phyloP scores from a whole-genome alignment of 2,113 vertebrate genomes.

The Tautogolabrus adspersus region DNA sequence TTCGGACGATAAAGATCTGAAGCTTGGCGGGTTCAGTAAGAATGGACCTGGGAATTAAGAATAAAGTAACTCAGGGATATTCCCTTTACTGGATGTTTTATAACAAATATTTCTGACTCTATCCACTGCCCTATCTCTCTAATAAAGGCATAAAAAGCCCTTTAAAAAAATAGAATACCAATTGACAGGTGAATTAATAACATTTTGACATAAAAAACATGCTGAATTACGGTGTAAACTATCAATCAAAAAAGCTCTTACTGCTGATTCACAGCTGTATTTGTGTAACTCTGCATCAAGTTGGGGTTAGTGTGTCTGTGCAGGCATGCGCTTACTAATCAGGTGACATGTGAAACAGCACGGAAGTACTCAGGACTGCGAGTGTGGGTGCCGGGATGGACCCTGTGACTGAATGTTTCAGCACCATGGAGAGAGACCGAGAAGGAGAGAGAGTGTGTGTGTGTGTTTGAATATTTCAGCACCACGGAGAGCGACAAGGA shows the following conservation, averaged over 20 bases:
- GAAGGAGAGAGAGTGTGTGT: not conserved
- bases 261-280: not conserved
- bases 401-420: conserved; percentile 27
- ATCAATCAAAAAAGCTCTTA: conserved; percentile 20
- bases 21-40: too few species aligned
- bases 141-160: too few species aligned
- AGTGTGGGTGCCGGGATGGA: conserved; percentile 15
- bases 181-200: not conserved
- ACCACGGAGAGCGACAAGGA: conserved; percentile 30
- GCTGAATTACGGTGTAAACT: conserved; percentile 2
- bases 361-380: conserved; percentile 2
- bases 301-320: not conserved
- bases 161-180: too few species aligned
- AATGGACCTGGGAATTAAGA: too few species aligned
- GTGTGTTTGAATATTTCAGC: conserved; percentile 50
- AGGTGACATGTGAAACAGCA: conserved; percentile 9
- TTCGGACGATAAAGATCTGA: too few species aligned
- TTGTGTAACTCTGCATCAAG: not conserved
- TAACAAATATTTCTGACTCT: too few species aligned
- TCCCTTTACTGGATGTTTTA: too few species aligned
- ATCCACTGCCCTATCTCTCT: too few species aligned
- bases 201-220: not conserved
- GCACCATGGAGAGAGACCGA: not conserved
- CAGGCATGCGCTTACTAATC: not conserved
- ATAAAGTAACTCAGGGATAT: too few species aligned